A percentile compares a stretch with the other conserved stretches of the same genome.
Conservation (phyloP, 1,140 invertebrate genomes). For the Pseudomyrmex gracilis region DNA sequence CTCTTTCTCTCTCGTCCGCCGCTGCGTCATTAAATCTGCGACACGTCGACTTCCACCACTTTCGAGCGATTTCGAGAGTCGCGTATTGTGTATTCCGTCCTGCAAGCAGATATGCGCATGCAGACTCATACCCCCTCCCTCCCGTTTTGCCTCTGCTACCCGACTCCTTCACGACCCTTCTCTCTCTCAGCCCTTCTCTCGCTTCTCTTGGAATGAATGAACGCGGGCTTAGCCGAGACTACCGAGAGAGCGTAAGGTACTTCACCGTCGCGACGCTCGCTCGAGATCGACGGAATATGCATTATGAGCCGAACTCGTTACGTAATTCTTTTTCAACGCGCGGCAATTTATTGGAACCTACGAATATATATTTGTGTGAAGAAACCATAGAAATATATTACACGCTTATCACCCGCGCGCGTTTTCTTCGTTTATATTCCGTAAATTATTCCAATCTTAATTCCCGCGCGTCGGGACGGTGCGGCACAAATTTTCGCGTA, state of each 20-base stretch:
- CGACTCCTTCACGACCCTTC: constrained; percentile 6
- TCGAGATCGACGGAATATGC: constrained; percentile 10
- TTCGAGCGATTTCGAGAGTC: constrained; percentile 44
- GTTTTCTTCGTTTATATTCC: neutral
- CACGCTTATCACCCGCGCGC: neutral
- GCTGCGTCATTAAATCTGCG: constrained; percentile 59
- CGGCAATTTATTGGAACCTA: no score
- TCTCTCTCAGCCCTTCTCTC: constrained; percentile 7
- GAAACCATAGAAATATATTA: neutral
- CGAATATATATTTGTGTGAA: no score
- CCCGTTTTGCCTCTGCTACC: neutral
- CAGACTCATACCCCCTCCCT: neutral
- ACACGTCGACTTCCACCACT: constrained; percentile 22
- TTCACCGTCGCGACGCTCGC: neutral
- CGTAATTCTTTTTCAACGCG: no score
- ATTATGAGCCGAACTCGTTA: neutral
- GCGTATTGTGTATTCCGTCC: constrained; percentile 38
- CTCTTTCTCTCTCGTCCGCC: constrained; percentile 8
- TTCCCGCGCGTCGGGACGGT: neutral
- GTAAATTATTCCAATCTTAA: constrained; percentile 56
- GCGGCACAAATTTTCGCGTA: constrained; percentile 55
- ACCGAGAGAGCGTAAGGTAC: constrained; percentile 7
- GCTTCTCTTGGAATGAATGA: constrained; percentile 34
- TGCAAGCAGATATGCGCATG: constrained; percentile 38
- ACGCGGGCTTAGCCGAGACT: constrained; percentile 8